These are phyloP conservation scores for Planococcus citri DNA, from an alignment of 1,140 invertebrate genomes.

Conservation along the genomic window DNA sequence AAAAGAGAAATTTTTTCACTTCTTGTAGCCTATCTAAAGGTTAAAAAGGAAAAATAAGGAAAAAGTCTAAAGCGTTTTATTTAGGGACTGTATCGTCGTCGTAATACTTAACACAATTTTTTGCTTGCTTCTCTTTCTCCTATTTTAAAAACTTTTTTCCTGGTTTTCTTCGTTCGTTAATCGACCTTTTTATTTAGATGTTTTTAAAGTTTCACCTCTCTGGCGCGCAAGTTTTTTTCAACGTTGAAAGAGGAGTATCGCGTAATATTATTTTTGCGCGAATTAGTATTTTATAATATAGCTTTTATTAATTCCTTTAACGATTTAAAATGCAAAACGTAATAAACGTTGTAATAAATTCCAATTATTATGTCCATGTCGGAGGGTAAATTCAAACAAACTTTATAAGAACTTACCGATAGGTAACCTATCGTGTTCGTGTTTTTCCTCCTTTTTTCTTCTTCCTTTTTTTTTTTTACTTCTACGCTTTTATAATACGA, in stretches of 20 bases:
- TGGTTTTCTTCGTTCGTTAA: slow-evolving; percentile 6
- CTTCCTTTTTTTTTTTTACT: too few relatives aligned
- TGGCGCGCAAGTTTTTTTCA: not conserved
- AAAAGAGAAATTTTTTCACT: not conserved
- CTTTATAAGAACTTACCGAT: too few relatives aligned
- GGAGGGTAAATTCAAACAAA: not conserved
- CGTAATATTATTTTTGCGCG: slow-evolving; percentile 1
- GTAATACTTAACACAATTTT: not conserved
- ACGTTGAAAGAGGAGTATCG: not conserved
- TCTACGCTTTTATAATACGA: too few relatives aligned
- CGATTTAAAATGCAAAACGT: not conserved
- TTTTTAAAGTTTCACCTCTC: not conserved
- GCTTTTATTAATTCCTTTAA: not conserved
- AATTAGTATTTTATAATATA: slow-evolving; percentile 4
- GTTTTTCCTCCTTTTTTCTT: too few relatives aligned
- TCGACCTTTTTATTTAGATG: slow-evolving; percentile 7
- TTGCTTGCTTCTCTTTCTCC: not conserved
- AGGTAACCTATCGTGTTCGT: too few relatives aligned
- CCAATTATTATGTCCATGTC: not conserved
- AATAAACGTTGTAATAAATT: not conserved
- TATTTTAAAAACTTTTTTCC: not conserved
- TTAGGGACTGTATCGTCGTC: not conserved
- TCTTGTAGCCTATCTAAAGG: too few relatives aligned
- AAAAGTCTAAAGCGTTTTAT: slow-evolving; percentile 3
- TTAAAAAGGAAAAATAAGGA: not conserved